Evolutionary conservation across 2,888 invertebrate species (phyloP).

Genomic region (Tortrix viridana): DNA sequence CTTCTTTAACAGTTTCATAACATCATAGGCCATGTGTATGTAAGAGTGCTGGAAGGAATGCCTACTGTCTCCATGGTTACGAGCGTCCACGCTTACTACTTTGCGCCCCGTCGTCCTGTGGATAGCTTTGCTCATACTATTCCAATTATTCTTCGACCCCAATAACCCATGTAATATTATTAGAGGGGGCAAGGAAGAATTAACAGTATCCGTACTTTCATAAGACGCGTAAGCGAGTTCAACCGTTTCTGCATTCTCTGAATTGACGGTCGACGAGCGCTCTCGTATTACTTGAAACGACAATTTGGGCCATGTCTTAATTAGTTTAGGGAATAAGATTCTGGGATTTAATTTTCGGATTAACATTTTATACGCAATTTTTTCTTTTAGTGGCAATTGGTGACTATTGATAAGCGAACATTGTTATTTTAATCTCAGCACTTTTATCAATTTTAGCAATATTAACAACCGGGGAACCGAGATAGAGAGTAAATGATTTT

Average conservation of each 20-base stretch:
- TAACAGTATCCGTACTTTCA: slow-evolving; percentile 77
- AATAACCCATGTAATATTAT: slow-evolving; percentile 95
- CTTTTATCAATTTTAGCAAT: too few species aligned
- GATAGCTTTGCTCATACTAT: slow-evolving; percentile 91
- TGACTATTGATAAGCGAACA: too few species aligned
- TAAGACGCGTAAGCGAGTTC: slow-evolving; percentile 88
- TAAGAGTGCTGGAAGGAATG: slow-evolving; percentile 91
- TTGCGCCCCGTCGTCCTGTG: slow-evolving; percentile 87
- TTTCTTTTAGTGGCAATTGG: background rate
- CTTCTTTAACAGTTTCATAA: slow-evolving; percentile 85
- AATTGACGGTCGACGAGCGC: slow-evolving; percentile 51
- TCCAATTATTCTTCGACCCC: slow-evolving; percentile 97
- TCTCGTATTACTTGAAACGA: slow-evolving; percentile 48
- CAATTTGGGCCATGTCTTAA: slow-evolving; percentile 45
- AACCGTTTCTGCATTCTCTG: slow-evolving; percentile 78
- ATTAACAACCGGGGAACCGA: too few species aligned
- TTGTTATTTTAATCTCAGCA: too few species aligned
- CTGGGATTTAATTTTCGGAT: slow-evolving; percentile 51
- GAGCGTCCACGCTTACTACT: slow-evolving; percentile 93
- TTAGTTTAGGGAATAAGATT: slow-evolving; percentile 48
- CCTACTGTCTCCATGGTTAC: slow-evolving; percentile 98
- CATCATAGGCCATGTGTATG: slow-evolving; percentile 87
- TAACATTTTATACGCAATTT: slow-evolving; percentile 56
- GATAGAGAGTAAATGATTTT: too few species aligned
- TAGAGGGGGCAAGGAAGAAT: slow-evolving; percentile 83